Conservation (phyloP, 2,888 invertebrate genomes). For the Lithosia quadra region DNA sequence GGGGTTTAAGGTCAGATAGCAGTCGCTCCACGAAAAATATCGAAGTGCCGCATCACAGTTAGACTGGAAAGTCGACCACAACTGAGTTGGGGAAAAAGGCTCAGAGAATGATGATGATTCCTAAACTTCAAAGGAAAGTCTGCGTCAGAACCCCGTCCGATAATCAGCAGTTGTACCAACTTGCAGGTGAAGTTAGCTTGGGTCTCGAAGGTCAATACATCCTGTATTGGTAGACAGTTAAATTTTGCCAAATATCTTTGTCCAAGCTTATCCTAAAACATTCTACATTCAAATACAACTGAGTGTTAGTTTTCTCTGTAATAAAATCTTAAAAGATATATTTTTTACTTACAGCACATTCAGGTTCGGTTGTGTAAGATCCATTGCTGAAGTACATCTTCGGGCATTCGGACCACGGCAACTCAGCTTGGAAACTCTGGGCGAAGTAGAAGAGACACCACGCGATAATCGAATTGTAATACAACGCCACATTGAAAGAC, state of each 20-base stretch:
- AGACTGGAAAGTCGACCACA: too few relatives aligned
- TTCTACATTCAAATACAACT: neutral
- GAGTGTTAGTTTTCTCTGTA: neutral
- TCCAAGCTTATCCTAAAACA: neutral
- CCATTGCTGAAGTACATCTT: conserved; percentile 93
- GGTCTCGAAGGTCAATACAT: neutral
- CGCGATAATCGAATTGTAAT: conserved; percentile 99
- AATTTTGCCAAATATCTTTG: too few relatives aligned
- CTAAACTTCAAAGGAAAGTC: too few relatives aligned
- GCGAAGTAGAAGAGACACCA: conserved; percentile 99
- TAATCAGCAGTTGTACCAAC: too few relatives aligned
- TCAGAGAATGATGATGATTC: too few relatives aligned
- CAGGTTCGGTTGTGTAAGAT: conserved; percentile 92
- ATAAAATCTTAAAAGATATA: neutral
- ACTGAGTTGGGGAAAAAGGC: too few relatives aligned
- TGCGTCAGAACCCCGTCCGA: too few relatives aligned
- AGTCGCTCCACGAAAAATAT: too few relatives aligned
- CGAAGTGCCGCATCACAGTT: too few relatives aligned
- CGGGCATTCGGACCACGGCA: conserved; percentile 97
- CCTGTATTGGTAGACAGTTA: too few relatives aligned
- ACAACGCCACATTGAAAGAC: conserved; percentile 98
- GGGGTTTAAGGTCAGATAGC: too few relatives aligned
- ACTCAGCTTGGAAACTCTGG: conserved; percentile 96
- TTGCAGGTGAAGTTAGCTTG: too few relatives aligned
- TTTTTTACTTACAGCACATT: conserved; percentile 90